Evolutionary conservation across 2,888 invertebrate species (phyloP), one percentile per base, ranked within the genome.

Genomic region (Eupithecia centaureata): DNA sequence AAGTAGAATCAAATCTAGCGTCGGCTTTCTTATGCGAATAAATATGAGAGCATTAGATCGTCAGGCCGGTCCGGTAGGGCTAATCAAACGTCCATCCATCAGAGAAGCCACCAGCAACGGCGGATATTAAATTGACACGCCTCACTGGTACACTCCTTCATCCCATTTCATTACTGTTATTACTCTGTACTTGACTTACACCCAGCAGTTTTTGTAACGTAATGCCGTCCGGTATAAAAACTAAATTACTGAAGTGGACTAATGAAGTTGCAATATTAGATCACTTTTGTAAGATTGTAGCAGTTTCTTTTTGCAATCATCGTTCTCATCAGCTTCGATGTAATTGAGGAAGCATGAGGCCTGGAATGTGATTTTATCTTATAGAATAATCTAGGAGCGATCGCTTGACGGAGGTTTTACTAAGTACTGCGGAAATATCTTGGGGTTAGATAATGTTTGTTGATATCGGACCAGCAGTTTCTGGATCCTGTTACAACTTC

Each of bases 81-180:
- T 84, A 89, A 90, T 91, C 87, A 89, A 89, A 85, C 79, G 75
- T 75, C 79, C 87, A 89, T 90, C 87, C 81, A 89, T 90, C 88
- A 91, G 81, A 77, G 78, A 74, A 77, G 83, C 78, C 33, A 58
- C 66, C 70, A 66, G 60, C 86, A 87, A 86, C 88, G 81, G 82
- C 89, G 90, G 90, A 91, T 91, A 92, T 91, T 88, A 88, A 87
- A 88, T 89, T 85, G 91, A 90, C 91, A 88, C 91, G 90, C 89
- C 90, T 87, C 79, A 76, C 79, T 83, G 79, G 81, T 80, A 81
- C 85, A 84, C 86, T 84, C 85, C 85, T 77, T 78, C 77, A 83
- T 83, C 83, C 84, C 80, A 82, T 85, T 79, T 80, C 84, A 86
- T 89, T 86, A 86, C 81, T 73, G 77, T 77, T 83, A 82, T 82